Evolutionary conservation across 2,113 vertebrate genomes (phyloP), one percentile per base, ranked within the genome.

Genomic region (Noctilio leporinus): DNA sequence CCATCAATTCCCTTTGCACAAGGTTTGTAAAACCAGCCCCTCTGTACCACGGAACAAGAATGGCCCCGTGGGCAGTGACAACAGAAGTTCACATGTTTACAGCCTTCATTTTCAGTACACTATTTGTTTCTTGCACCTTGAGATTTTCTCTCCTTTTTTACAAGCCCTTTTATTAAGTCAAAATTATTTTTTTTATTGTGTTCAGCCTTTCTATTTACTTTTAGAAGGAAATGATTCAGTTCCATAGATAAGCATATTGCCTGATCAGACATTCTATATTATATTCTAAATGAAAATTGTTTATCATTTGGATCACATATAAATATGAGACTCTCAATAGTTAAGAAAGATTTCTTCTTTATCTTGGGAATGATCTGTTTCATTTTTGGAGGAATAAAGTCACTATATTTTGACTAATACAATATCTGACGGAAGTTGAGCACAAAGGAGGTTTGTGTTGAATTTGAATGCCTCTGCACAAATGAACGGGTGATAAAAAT

Each of bases 121-220:
- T 53, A 6, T 88, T 95, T 86, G 15, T 45, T 94, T 95, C 40
- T 77, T 86, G 70, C 2, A 62, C 67, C 69, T 86, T 78, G 87
- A 65, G 51, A 95, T 55, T 94, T 93, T 86, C 35, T 59, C 86
- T 73, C 45, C 38, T 59, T 69, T 78, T 47, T 93, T 86, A 12
- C 2, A 76, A 88, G 30, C 8, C 81, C 47, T 91, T 45, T 93
- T 76, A 84, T 59, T 53, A 95, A 96, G 91, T 86, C 22, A 72
- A 91, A 86, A 91, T 57, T 65, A 49, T 85, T 53, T 92, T 62
- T 90, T 93, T 70, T 53, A 35, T 70, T 95, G 33, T 49, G 70
- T 73, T 59, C n/a, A 83, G 11, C 35, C 67, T 67, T 33, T 87
- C 17, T 75, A 45, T 17, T 64, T 33, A 80, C 4, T 82, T 88